A percentile compares a stretch with the other conserved stretches of the same genome.
These are phyloP conservation scores for Andinoacara biseriatus DNA, from an alignment of 2,113 vertebrate species.

Conservation along the genomic window DNA sequence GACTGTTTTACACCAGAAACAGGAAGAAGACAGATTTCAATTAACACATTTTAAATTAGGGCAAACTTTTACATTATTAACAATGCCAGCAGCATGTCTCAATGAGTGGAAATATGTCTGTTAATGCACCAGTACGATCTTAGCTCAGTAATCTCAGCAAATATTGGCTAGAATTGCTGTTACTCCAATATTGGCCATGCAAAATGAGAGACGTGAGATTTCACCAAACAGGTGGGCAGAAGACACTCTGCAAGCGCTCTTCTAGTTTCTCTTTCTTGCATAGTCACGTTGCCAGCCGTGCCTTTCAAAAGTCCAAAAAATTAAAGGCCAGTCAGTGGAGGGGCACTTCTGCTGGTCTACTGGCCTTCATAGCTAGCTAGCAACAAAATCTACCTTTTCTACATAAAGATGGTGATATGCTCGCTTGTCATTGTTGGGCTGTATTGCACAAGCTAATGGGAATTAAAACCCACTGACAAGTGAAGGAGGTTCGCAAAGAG, in stretches of 20 bases:
- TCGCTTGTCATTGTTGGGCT: too few relatives aligned
- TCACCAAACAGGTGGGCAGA: background rate
- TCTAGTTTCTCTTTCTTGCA: background rate
- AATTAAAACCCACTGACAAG: too few relatives aligned
- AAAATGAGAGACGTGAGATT: background rate
- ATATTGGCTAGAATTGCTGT: background rate
- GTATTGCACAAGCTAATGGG: too few relatives aligned
- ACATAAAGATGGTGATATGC: too few relatives aligned
- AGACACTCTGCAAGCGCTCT: background rate
- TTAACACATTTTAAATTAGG: background rate
- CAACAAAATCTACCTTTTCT: background rate
- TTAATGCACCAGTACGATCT: background rate
- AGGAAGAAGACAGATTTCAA: background rate
- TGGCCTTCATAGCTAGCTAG: background rate
- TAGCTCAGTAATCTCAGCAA: background rate
- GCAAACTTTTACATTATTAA: background rate
- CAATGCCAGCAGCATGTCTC: background rate
- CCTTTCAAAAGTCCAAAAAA: background rate
- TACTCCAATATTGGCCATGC: too few relatives aligned
- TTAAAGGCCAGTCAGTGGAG: background rate
- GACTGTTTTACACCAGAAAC: background rate
- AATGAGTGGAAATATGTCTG: background rate
- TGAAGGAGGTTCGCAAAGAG: too few relatives aligned
- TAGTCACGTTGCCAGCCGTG: background rate
- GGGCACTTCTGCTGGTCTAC: background rate